A percentile compares a stretch with the other conserved stretches of the same genome.
Evolutionary conservation across 2,113 vertebrate species (phyloP).

Genomic region (Osmerus mordax): DNA sequence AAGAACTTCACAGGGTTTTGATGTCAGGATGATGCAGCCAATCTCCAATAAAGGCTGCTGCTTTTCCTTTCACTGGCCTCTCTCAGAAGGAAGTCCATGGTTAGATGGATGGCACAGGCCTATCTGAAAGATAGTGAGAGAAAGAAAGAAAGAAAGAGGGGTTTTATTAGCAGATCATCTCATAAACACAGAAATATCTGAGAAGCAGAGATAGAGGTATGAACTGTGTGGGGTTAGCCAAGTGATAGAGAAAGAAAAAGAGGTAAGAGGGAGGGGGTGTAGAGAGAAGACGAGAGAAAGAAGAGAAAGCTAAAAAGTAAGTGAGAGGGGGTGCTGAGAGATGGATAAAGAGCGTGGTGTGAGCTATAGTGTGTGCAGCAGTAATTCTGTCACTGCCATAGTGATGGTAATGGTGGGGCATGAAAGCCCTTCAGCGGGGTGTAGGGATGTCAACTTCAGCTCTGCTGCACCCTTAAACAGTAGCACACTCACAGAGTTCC

Average conservation of each 20-base stretch:
- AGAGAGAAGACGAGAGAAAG: not conserved
- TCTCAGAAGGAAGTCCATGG: slow-evolving; percentile 58
- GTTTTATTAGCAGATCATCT: not conserved
- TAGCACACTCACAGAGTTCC: slow-evolving; percentile 48
- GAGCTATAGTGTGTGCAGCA: slow-evolving; percentile 61
- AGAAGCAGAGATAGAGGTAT: too few relatives aligned
- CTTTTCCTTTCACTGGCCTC: slow-evolving; percentile 54
- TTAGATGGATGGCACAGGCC: slow-evolving; percentile 59
- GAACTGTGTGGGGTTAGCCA: not conserved
- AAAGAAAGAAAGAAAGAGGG: not conserved
- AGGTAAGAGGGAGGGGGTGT: not conserved
- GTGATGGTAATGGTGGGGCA: slow-evolving; percentile 68
- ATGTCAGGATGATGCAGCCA: slow-evolving; percentile 43
- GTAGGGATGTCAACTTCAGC: slow-evolving; percentile 57
- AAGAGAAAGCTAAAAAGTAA: slow-evolving; percentile 9
- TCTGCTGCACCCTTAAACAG: slow-evolving; percentile 55
- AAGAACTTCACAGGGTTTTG: slow-evolving; percentile 39
- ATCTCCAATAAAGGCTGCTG: slow-evolving; percentile 40
- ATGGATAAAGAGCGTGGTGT: slow-evolving; percentile 2
- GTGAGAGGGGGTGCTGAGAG: slow-evolving; percentile 10
- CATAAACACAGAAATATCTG: slow-evolving; percentile 1
- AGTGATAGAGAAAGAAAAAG: not conserved
- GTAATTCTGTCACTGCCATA: slow-evolving; percentile 71
- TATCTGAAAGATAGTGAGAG: slow-evolving; percentile 22
- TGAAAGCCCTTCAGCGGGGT: slow-evolving; percentile 67